phyloP scores from a whole-genome alignment of 2,888 invertebrate species.

The Polydrusus tereticollis region DNA sequence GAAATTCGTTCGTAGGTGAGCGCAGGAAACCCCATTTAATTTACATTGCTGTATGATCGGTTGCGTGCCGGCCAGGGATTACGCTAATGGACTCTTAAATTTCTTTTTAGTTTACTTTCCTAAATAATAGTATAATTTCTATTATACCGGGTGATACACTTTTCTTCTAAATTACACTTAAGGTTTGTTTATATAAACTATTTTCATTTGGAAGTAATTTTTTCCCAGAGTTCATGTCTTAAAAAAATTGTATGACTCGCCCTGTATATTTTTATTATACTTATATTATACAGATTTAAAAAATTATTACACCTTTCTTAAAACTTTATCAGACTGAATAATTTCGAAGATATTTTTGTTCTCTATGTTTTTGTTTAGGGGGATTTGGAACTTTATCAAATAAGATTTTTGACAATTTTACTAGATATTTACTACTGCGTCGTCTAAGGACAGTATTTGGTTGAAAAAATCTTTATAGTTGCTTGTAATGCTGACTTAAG shows the following conservation, averaged over 20 bases:
- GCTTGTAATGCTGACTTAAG: background rate
- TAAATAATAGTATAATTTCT: too few relatives aligned
- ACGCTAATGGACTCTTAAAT: too few relatives aligned
- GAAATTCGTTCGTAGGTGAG: too few relatives aligned
- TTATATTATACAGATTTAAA: background rate
- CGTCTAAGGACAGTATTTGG: conserved; percentile 1
- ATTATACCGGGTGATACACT: too few relatives aligned
- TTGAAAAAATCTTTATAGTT: conserved; percentile 17
- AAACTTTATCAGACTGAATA: conserved; percentile 25
- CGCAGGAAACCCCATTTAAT: too few relatives aligned
- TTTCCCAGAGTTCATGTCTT: too few relatives aligned
- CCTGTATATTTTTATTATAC: background rate
- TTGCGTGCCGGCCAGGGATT: too few relatives aligned
- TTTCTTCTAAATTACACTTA: too few relatives aligned
- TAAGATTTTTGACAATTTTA: conserved; percentile 9
- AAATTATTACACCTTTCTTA: conserved; percentile 12
- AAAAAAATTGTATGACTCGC: background rate
- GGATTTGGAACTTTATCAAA: background rate
- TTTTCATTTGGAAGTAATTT: too few relatives aligned
- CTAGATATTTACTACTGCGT: conserved; percentile 32
- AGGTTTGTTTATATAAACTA: too few relatives aligned
- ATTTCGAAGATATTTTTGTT: conserved; percentile 21
- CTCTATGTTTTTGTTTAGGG: background rate
- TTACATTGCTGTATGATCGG: too few relatives aligned
- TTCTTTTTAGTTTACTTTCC: too few relatives aligned